These are phyloP conservation scores for Nilaparvata lugens DNA, from an alignment of 1,140 invertebrate genomes.

Conservation along the genomic window DNA sequence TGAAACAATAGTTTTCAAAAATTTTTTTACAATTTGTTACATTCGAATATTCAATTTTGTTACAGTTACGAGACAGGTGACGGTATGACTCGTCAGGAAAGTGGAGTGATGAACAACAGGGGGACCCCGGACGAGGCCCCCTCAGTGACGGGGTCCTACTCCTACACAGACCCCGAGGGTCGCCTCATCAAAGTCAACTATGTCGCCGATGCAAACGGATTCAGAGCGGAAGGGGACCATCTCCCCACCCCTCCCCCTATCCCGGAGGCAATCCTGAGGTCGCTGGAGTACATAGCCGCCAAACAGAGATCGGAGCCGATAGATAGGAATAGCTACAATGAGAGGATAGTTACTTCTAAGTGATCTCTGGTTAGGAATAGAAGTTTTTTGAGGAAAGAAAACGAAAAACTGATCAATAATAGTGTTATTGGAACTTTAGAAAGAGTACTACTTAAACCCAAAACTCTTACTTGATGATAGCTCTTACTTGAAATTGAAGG, in stretches of 20 bases:
- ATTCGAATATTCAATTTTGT: no score
- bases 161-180: conserved; percentile 74
- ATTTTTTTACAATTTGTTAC: no score
- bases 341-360: neutral
- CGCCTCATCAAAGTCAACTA: conserved; percentile 65
- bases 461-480: no score
- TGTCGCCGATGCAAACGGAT: conserved; percentile 69
- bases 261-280: conserved; percentile 11
- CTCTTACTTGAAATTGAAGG: no score
- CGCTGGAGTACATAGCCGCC: conserved; percentile 34
- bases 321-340: neutral
- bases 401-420: no score
- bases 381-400: no score
- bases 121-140: conserved; percentile 43
- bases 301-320: neutral
- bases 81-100: conserved; percentile 25
- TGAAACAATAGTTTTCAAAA: no score
- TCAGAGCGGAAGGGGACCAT: conserved; percentile 54
- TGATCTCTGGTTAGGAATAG: no score
- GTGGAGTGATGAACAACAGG: conserved; percentile 46
- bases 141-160: conserved; percentile 54
- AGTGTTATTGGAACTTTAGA: no score
- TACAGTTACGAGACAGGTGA: conserved; percentile 29
- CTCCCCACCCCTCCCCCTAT: conserved; percentile 29
- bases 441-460: no score